Evolutionary conservation across 1,140 invertebrate genomes (phyloP).

Genomic region (Anastrepha obliqua): DNA sequence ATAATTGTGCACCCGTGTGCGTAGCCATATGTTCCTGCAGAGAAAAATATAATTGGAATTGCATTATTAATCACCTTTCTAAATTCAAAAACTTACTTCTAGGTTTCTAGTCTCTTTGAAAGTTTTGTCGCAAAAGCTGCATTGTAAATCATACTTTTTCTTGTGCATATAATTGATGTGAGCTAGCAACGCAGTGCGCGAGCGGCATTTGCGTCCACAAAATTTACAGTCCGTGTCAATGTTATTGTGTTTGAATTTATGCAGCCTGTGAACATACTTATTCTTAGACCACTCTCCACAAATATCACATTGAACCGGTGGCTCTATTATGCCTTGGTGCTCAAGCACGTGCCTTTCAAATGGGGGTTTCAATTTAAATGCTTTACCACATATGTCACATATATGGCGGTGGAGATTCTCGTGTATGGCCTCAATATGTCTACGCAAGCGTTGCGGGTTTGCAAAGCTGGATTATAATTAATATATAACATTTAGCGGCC

Average conservation of each 20-base stretch:
- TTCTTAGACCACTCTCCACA: slow-evolving; percentile 70
- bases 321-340: slow-evolving; percentile 67
- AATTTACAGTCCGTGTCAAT: slow-evolving; percentile 64
- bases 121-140: slow-evolving; percentile 70
- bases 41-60: neutral
- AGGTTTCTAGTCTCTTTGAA: slow-evolving; percentile 67
- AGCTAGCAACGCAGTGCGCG: slow-evolving; percentile 62
- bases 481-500: neutral
- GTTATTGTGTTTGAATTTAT: slow-evolving; percentile 66
- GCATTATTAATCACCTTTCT: slow-evolving; percentile 59
- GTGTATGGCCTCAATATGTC: slow-evolving; percentile 68
- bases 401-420: slow-evolving; percentile 68
- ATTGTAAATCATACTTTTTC: slow-evolving; percentile 65
- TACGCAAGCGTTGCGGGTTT: slow-evolving; percentile 57
- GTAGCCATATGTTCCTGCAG: slow-evolving; percentile 71
- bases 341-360: slow-evolving; percentile 67
- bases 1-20: slow-evolving; percentile 72
- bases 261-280: slow-evolving; percentile 66
- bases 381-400: slow-evolving; percentile 71
- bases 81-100: slow-evolving; percentile 62
- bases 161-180: slow-evolving; percentile 70
- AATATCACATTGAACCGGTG: slow-evolving; percentile 65
- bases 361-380: slow-evolving; percentile 70
- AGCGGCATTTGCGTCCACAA: slow-evolving; percentile 64
- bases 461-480: slow-evolving; percentile 50